phyloP scores from a whole-genome alignment of 2,888 invertebrate species.

The Nezara viridula region DNA sequence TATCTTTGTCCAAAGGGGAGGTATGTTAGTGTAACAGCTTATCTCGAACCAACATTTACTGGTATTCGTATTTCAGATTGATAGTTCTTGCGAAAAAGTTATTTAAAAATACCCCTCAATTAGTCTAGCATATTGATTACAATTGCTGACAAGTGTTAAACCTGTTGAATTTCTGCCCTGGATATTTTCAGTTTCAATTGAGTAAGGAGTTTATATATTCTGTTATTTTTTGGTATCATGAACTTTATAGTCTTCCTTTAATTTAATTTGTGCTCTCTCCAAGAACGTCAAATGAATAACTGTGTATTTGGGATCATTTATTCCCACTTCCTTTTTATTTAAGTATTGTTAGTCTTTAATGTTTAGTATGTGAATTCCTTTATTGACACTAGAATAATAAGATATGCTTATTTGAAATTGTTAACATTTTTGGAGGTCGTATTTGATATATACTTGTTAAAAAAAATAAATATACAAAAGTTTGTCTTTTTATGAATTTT shows the following conservation, averaged over 20 bases:
- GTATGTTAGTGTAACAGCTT: not conserved
- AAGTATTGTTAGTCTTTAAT: not conserved
- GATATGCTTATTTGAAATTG: not conserved
- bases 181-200: not conserved
- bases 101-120: not conserved
- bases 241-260: slow-evolving; percentile 4
- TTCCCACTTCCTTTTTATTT: not conserved
- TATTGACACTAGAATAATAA: not conserved
- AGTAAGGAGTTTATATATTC: not conserved
- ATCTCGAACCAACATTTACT: not conserved
- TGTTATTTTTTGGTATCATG: not conserved
- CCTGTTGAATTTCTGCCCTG: not conserved
- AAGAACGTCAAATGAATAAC: not conserved
- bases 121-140: not conserved
- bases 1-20: not conserved
- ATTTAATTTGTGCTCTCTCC: slow-evolving; percentile 11
- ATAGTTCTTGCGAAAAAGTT: not conserved
- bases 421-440: not conserved
- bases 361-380: not conserved
- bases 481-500: not conserved
- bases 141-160: not conserved
- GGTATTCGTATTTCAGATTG: not conserved
- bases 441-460: not conserved
- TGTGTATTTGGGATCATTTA: not conserved
- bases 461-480: not conserved